phyloP scores from a whole-genome alignment of 2,888 invertebrate genomes.

The Eupelmus urozonus region DNA sequence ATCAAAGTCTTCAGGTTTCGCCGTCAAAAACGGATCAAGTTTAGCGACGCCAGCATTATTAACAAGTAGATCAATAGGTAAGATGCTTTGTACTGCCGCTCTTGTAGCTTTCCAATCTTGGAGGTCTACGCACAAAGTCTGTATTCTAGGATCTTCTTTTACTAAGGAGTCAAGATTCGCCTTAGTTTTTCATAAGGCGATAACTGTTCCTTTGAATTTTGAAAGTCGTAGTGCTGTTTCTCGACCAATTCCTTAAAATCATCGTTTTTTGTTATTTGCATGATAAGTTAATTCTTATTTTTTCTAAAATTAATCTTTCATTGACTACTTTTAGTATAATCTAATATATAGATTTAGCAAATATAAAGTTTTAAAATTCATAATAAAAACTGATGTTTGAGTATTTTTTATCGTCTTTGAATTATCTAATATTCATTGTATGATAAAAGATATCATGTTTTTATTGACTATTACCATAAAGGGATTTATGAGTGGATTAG shows the following conservation, averaged over 20 bases:
- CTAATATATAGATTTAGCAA: too few relatives aligned
- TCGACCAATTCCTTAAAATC: constrained; percentile 81
- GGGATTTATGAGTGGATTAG: too few relatives aligned
- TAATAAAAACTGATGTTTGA: too few relatives aligned
- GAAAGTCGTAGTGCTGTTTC: constrained; percentile 85
- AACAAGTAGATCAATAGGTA: constrained; percentile 89
- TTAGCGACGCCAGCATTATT: constrained; percentile 92
- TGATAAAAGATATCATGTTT: too few relatives aligned
- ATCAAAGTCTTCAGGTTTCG: constrained; percentile 85
- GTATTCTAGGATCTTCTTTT: constrained; percentile 81
- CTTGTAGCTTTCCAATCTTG: constrained; percentile 87
- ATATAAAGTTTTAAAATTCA: too few relatives aligned
- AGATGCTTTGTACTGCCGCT: constrained; percentile 79
- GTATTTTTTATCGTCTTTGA: too few relatives aligned
- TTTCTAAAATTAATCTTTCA: too few relatives aligned
- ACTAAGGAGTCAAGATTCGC: constrained; percentile 83
- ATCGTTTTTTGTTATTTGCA: not conserved
- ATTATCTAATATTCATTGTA: too few relatives aligned
- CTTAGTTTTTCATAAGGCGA: constrained; percentile 86
- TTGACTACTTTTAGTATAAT: too few relatives aligned
- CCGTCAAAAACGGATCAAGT: constrained; percentile 84
- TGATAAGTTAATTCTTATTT: too few relatives aligned
- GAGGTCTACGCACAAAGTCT: constrained; percentile 85
- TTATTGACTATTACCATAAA: too few relatives aligned
- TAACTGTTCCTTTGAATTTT: constrained; percentile 85